Conservation (phyloP, 2,797 vertebrate genomes). For the Tenualosa thibaudeaui region DNA sequence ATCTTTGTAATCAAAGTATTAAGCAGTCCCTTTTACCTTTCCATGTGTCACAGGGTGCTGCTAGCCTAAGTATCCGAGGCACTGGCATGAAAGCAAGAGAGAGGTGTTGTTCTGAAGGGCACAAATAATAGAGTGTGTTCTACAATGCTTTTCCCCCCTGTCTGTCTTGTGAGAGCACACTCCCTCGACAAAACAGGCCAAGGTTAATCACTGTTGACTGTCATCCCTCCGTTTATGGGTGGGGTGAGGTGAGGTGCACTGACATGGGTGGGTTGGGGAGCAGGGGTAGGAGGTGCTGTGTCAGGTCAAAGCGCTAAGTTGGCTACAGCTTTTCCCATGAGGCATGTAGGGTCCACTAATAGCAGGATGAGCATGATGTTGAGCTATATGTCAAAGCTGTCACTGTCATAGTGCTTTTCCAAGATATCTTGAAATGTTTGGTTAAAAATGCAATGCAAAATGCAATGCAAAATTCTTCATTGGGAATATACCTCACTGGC, state of each 20-base stretch:
- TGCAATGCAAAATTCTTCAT: too few relatives aligned
- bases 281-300: not conserved
- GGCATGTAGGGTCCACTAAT: not conserved
- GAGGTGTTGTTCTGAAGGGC: not conserved
- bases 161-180: not conserved
- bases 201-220: slow-evolving; percentile 19
- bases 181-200: slow-evolving; percentile 1
- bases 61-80: not conserved
- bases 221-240: not conserved
- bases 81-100: not conserved
- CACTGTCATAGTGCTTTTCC: not conserved
- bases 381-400: slow-evolving; percentile 1
- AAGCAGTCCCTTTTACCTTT: not conserved
- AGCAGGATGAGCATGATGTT: not conserved
- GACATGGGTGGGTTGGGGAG: not conserved
- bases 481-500: too few relatives aligned
- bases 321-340: slow-evolving; percentile 7
- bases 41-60: not conserved
- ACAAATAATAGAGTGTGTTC: slow-evolving; percentile 6
- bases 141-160: not conserved
- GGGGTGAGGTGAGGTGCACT: not conserved
- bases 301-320: not conserved
- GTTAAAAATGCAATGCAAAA: not conserved
- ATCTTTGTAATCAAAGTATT: too few relatives aligned
- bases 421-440: not conserved